phyloP scores from a whole-genome alignment of 2,113 vertebrate genomes.

The Sminthopsis crassicaudata region DNA sequence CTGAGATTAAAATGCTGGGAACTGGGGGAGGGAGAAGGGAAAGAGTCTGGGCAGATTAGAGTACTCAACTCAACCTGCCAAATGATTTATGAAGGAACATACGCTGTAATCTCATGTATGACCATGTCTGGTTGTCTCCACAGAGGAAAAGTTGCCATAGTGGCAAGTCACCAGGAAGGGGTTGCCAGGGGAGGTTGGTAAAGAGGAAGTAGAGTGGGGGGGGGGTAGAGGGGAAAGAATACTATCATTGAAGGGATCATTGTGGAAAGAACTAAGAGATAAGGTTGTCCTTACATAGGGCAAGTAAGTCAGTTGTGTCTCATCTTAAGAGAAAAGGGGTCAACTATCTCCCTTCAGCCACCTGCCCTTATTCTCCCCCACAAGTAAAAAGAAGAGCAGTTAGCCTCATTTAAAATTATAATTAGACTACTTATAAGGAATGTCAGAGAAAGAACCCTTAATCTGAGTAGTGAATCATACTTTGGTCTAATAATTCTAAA shows the following conservation, averaged over 20 bases:
- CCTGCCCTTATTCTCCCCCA: not conserved
- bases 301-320: conserved; percentile 20
- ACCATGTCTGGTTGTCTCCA: not conserved
- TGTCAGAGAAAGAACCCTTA: conserved; percentile 45
- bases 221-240: not conserved
- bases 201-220: not conserved
- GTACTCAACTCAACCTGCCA: conserved; percentile 35
- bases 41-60: conserved; percentile 26
- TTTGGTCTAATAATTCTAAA: conserved; percentile 44
- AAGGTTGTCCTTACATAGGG: conserved; percentile 42
- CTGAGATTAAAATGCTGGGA: not conserved
- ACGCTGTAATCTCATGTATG: conserved; percentile 21
- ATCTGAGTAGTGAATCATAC: conserved; percentile 29
- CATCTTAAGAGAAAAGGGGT: conserved; percentile 31
- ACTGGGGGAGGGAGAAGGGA: not conserved
- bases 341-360: conserved; percentile 14
- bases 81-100: conserved; percentile 1
- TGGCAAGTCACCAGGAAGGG: not conserved
- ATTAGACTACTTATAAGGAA: conserved; percentile 20
- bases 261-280: conserved; percentile 46
- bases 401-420: conserved; percentile 52
- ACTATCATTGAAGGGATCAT: conserved; percentile 20
- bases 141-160: not conserved
- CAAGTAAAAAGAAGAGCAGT: conserved; percentile 25
- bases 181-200: conserved; percentile 11